phyloP scores from a whole-genome alignment of 2,113 vertebrate genomes.

The Gallinago paraguaiae region DNA sequence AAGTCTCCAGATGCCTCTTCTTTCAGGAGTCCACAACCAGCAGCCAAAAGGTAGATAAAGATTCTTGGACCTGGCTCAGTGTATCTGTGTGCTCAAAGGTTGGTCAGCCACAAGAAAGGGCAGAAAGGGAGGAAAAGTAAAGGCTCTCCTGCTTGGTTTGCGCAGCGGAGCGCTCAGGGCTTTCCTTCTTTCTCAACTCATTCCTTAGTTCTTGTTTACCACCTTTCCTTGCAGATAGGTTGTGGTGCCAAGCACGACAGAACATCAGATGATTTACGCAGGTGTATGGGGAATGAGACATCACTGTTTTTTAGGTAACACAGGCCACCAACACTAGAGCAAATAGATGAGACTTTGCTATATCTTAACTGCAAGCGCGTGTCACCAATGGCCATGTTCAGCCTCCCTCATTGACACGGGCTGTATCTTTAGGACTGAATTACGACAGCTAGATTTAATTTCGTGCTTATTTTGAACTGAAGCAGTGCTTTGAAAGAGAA shows the following conservation, averaged over 20 bases:
- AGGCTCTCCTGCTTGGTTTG: background rate
- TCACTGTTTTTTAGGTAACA: background rate
- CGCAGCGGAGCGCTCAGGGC: background rate
- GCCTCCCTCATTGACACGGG: background rate
- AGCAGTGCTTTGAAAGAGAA: background rate
- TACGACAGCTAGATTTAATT: background rate
- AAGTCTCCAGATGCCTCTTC: background rate
- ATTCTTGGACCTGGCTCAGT: background rate
- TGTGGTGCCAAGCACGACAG: background rate
- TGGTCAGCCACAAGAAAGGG: background rate
- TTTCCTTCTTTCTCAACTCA: background rate
- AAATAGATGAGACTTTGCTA: background rate
- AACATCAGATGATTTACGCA: background rate
- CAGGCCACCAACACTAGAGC: background rate
- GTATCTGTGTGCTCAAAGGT: background rate
- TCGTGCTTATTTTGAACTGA: background rate
- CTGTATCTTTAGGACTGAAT: background rate
- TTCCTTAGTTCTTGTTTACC: background rate
- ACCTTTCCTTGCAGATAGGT: background rate
- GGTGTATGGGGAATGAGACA: background rate
- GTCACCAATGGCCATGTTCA: background rate
- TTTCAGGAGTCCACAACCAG: background rate
- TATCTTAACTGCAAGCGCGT: background rate
- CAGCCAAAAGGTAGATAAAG: background rate
- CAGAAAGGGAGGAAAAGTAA: background rate